phyloP scores from a whole-genome alignment of 2,113 vertebrate species.

The Dinomys branickii region DNA sequence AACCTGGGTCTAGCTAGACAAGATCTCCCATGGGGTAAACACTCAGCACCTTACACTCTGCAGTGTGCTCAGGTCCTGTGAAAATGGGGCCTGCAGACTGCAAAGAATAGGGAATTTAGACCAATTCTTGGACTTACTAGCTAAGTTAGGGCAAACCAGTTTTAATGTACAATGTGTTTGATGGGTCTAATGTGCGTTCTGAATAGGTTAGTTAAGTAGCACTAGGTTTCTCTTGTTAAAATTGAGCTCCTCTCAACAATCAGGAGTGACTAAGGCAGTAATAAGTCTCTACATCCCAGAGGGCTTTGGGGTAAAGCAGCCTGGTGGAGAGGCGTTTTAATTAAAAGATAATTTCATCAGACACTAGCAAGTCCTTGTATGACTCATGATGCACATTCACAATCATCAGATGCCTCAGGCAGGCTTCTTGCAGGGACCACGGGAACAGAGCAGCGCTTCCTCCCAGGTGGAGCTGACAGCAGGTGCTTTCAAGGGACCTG shows the following conservation, averaged over 20 bases:
- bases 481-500: not conserved
- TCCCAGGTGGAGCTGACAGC: not conserved
- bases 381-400: not conserved
- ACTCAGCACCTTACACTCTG: rapidly evolving
- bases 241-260: not conserved
- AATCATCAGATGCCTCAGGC: not conserved
- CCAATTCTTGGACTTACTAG: not conserved
- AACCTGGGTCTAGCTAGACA: too few species aligned
- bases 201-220: not conserved
- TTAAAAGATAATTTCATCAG: not conserved
- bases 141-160: not conserved
- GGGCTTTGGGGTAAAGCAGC: not conserved
- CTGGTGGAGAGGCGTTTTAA: not conserved
- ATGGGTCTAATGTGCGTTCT: not conserved
- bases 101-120: too few species aligned
- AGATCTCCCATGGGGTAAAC: too few species aligned
- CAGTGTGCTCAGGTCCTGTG: not conserved
- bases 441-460: not conserved
- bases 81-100: not conserved
- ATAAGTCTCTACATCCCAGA: not conserved
- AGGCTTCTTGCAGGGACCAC: not conserved
- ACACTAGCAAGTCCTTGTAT: not conserved
- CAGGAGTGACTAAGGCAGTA: not conserved
- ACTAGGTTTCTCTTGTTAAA: not conserved
- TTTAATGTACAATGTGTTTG: not conserved